Evolutionary conservation across 2,113 vertebrate species (phyloP).

Genomic region (Pogonocichla stellata): DNA sequence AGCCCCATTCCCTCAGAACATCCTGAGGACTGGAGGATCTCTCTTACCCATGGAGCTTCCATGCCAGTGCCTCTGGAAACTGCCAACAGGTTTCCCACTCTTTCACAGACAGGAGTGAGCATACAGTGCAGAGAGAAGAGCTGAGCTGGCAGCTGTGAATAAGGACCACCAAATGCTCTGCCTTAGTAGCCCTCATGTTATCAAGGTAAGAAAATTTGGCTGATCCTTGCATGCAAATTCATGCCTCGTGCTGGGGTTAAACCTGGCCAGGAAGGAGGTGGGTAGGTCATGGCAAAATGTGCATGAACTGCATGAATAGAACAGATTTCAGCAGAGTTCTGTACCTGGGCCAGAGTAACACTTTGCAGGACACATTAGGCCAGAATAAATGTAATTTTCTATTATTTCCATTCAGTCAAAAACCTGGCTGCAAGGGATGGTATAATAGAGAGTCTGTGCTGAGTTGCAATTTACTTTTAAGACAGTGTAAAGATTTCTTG

Average conservation of each 20-base stretch:
- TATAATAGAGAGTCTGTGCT: background rate
- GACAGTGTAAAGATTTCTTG: background rate
- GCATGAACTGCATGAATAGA: background rate
- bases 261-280: background rate
- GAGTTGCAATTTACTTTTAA: background rate
- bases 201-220: background rate
- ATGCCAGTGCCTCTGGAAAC: background rate
- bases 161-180: background rate
- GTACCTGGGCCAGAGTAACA: background rate
- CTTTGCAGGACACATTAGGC: background rate
- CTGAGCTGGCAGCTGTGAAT: rapidly evolving
- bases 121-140: background rate
- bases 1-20: background rate
- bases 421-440: background rate
- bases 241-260: background rate
- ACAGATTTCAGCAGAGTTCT: background rate
- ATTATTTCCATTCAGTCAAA: background rate
- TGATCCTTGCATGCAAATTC: background rate
- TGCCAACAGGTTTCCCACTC: background rate
- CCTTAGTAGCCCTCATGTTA: background rate
- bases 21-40: background rate
- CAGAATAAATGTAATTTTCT: background rate
- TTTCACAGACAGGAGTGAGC: background rate
- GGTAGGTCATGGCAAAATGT: background rate
- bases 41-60: background rate